Conservation (phyloP, 2,797 vertebrate species). For the Parauchenoglanis ngamensis region DNA sequence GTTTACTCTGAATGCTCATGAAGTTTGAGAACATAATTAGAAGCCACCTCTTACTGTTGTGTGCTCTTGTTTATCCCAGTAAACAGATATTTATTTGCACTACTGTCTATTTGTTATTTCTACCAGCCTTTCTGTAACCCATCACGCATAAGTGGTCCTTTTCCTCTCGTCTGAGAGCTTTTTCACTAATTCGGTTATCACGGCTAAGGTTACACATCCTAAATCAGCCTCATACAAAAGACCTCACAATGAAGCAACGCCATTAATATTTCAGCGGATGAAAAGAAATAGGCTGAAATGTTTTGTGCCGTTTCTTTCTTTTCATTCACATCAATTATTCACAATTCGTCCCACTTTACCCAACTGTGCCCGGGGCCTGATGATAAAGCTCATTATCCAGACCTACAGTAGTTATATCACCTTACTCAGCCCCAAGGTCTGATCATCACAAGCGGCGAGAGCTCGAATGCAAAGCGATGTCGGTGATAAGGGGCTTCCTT, state of each 20-base stretch:
- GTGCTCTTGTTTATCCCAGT: neutral
- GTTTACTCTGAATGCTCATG: too few relatives aligned
- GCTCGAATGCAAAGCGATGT: conserved; percentile 19
- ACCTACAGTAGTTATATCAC: conserved; percentile 50
- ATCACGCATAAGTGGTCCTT: neutral
- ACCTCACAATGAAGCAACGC: conserved; percentile 42
- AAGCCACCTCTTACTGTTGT: neutral
- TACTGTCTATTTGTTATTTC: neutral
- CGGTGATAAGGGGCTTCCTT: conserved; percentile 35
- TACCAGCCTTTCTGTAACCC: neutral
- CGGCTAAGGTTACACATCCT: conserved; percentile 23
- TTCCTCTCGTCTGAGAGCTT: neutral
- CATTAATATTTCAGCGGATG: conserved; percentile 67
- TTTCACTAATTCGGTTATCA: neutral
- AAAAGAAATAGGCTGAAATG: conserved; percentile 68
- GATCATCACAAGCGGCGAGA: conserved; percentile 10
- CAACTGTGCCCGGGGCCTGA: conserved; percentile 37
- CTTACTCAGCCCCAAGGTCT: conserved; percentile 53
- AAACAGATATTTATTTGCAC: too few relatives aligned
- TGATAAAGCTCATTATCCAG: conserved; percentile 62
- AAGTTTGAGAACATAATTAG: too few relatives aligned
- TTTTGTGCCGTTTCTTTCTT: conserved; percentile 65
- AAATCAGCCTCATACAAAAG: conserved; percentile 27
- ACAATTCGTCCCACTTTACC: conserved; percentile 58
- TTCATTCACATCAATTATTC: conserved; percentile 66